Conservation (phyloP, 2,113 vertebrate genomes). For the Rafetus swinhoei region DNA sequence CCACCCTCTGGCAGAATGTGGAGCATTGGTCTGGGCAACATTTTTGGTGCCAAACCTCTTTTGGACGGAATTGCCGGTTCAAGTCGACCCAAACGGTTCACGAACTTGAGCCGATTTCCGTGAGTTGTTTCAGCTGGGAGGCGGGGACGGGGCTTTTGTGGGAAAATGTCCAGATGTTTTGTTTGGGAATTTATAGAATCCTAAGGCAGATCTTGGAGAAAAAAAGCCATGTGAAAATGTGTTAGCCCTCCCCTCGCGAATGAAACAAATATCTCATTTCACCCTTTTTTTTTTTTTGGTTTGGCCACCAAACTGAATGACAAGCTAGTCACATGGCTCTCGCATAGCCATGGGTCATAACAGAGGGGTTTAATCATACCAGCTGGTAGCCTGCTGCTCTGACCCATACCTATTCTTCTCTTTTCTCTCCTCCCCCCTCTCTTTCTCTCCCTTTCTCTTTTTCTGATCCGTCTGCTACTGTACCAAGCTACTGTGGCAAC, state of each 20-base stretch:
- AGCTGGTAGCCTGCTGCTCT: not conserved
- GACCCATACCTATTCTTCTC: not conserved
- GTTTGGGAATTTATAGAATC: not conserved
- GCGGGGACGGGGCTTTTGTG: not conserved
- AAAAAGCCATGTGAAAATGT: not conserved
- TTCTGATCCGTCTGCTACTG: not conserved
- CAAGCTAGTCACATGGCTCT: not conserved
- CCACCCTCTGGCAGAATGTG: not conserved
- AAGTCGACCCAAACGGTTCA: not conserved
- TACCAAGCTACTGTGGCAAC: not conserved
- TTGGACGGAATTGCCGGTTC: not conserved
- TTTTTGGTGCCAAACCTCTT: not conserved
- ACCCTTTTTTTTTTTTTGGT: not conserved
- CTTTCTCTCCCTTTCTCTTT: not conserved
- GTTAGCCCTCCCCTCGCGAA: not conserved
- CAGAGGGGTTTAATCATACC: not conserved
- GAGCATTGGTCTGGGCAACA: not conserved
- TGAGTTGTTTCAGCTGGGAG: not conserved
- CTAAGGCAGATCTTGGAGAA: not conserved
- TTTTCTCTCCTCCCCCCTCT: not conserved
- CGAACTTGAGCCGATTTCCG: not conserved
- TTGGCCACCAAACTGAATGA: not conserved
- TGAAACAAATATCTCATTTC: not conserved
- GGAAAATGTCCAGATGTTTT: not conserved
- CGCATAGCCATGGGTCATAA: not conserved